These are phyloP conservation scores for Spheniscus mendiculus DNA, from an alignment of 2,113 vertebrate species.

Conservation along the genomic window DNA sequence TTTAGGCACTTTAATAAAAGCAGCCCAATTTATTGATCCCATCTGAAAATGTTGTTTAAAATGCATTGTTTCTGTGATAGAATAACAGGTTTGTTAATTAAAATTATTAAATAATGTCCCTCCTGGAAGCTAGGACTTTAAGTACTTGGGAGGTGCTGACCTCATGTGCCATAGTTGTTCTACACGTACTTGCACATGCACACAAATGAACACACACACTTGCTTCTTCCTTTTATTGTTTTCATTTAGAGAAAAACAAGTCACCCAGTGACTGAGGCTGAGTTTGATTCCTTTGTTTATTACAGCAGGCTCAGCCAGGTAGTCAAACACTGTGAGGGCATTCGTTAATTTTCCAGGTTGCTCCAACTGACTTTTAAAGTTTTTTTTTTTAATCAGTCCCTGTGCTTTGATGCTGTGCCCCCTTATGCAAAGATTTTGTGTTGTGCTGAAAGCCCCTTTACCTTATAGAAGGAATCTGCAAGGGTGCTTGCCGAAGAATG, in stretches of 20 bases:
- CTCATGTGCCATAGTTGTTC: background rate
- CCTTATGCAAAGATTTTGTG: background rate
- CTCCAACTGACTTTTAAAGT: background rate
- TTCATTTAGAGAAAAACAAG: background rate
- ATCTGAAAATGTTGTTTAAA: background rate
- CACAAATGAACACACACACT: background rate
- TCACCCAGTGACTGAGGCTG: background rate
- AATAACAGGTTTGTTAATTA: background rate
- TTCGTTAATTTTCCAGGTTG: conserved; percentile 22
- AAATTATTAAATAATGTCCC: background rate
- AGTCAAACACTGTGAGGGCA: background rate
- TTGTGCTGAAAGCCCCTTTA: background rate
- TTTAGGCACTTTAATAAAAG: conserved; percentile 3
- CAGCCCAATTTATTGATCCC: background rate
- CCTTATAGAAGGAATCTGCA: background rate
- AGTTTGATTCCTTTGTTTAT: background rate
- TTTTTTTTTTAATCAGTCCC: background rate
- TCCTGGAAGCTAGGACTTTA: background rate
- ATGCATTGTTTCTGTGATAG: background rate
- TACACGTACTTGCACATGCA: background rate
- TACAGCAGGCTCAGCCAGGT: background rate
- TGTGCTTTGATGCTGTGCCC: background rate
- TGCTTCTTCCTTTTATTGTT: background rate
- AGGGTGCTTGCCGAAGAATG: background rate
- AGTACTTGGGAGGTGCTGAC: background rate